Conservation (phyloP, 1,140 invertebrate species). For the Zaprionus davidi region DNA sequence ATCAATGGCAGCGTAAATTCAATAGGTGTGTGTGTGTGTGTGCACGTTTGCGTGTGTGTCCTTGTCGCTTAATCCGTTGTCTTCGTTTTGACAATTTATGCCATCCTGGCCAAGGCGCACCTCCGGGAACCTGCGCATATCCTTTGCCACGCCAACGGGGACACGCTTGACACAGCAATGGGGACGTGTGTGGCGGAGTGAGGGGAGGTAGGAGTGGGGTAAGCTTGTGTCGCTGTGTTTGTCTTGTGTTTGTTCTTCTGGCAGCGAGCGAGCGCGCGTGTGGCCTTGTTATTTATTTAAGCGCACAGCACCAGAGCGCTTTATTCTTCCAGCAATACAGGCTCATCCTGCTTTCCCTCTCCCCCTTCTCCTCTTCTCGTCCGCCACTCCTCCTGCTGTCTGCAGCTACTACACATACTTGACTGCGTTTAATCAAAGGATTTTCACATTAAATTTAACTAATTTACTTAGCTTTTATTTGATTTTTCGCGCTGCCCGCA, state of each 20-base stretch:
- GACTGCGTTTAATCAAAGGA: slow-evolving; percentile 71
- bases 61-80: slow-evolving; percentile 66
- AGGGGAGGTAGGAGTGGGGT: slow-evolving; percentile 1
- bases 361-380: background rate
- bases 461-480: slow-evolving; percentile 67
- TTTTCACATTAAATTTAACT: slow-evolving; percentile 71
- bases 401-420: slow-evolving; percentile 43
- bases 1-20: too few relatives aligned
- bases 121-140: slow-evolving; percentile 20
- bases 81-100: slow-evolving; percentile 78
- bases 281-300: slow-evolving; percentile 64
- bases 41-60: background rate
- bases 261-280: slow-evolving; percentile 37
- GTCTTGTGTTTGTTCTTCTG: slow-evolving; percentile 63
- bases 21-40: too few relatives aligned
- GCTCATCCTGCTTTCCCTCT: background rate
- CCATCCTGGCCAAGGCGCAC: slow-evolving; percentile 26
- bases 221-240: slow-evolving; percentile 64
- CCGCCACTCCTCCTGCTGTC: background rate
- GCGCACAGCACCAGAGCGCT: slow-evolving; percentile 15
- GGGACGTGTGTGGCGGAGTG: too few relatives aligned
- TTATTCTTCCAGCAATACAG: slow-evolving; percentile 12
- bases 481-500: slow-evolving; percentile 27
- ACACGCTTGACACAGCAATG: background rate
- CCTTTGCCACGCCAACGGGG: slow-evolving; percentile 20